Percentiles rank a stretch among this genome's conserved stretches.
phyloP scores from a whole-genome alignment of 2,113 vertebrate genomes.

The Ardeotis arabs region DNA sequence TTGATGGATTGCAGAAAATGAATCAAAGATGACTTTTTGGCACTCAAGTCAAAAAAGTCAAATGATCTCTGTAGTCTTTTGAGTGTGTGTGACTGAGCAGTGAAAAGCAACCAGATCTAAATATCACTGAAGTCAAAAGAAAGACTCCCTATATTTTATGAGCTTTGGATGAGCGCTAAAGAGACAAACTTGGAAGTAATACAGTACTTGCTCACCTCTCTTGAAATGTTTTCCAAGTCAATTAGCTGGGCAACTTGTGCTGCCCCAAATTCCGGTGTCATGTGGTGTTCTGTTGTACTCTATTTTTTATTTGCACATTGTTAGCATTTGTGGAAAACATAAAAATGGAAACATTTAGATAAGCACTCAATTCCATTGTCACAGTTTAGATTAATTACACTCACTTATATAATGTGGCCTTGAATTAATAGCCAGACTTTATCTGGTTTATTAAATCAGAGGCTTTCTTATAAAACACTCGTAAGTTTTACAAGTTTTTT shows the following conservation, averaged over 20 bases:
- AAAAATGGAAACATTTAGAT: conserved; percentile 11
- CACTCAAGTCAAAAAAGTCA: neutral
- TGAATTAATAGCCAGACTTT: conserved; percentile 24
- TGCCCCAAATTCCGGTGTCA: neutral
- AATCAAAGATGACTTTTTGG: neutral
- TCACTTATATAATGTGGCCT: neutral
- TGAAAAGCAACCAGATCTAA: neutral
- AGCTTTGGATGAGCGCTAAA: neutral
- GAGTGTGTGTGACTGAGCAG: neutral
- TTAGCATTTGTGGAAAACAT: neutral
- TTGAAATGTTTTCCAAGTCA: neutral
- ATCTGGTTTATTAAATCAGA: neutral
- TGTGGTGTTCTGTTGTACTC: neutral
- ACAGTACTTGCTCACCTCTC: neutral
- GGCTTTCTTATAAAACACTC: neutral
- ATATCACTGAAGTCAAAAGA: neutral
- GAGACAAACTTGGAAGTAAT: neutral
- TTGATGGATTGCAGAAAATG: neutral
- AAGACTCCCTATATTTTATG: neutral
- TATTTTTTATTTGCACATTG: conserved; percentile 20
- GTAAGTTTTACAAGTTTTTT: neutral
- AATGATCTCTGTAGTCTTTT: neutral
- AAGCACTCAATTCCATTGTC: neutral
- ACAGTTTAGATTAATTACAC: neutral
- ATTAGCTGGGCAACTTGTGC: neutral